Conservation (phyloP, 2,113 vertebrate genomes). For the Gymnocephalus cernua region DNA sequence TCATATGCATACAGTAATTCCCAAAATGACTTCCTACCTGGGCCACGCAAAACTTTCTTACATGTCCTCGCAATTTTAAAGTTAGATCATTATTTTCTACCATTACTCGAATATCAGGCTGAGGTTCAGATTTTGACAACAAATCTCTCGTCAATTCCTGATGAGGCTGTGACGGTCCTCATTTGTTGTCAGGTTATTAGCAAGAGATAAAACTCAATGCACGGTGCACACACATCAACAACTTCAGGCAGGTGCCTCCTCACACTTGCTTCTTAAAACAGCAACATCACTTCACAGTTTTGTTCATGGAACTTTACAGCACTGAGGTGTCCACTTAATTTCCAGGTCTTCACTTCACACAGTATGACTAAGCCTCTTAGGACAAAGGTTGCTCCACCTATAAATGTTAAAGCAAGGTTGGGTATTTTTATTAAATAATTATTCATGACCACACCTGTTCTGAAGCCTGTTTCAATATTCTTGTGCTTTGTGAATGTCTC, state of each 20-base stretch:
- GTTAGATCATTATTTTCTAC: too few species aligned
- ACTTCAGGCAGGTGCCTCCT: background rate
- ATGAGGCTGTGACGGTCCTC: background rate
- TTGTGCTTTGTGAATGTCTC: background rate
- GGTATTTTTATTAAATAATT: background rate
- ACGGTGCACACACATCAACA: background rate
- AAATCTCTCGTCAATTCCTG: background rate
- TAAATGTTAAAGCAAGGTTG: background rate
- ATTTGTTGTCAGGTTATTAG: background rate
- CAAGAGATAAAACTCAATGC: background rate
- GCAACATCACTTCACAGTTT: background rate
- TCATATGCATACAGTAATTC: background rate
- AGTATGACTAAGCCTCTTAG: background rate
- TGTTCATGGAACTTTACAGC: background rate
- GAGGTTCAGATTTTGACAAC: background rate
- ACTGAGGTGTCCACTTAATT: background rate
- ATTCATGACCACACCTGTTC: background rate
- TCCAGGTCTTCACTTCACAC: background rate
- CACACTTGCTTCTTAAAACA: background rate
- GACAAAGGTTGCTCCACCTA: background rate
- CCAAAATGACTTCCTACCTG: background rate
- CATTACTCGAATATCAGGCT: background rate
- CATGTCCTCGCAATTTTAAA: background rate
- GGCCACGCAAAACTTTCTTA: background rate
- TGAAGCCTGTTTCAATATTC: background rate